Percentiles rank a stretch among this genome's conserved stretches.
phyloP scores from a whole-genome alignment of 2,797 vertebrate genomes.

The Sebastes kiyomatsui region DNA sequence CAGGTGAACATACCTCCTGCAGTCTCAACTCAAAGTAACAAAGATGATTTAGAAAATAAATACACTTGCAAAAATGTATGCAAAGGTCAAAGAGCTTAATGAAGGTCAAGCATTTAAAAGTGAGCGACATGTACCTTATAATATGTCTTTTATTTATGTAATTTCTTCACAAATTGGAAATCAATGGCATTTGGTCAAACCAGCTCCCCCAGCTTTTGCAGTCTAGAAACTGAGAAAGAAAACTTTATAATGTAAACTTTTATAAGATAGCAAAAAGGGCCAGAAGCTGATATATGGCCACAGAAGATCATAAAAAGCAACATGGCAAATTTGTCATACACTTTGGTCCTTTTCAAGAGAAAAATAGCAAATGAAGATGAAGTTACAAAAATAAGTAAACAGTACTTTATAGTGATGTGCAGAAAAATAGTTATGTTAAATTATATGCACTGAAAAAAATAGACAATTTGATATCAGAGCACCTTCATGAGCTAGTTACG shows the following conservation, averaged over 20 bases:
- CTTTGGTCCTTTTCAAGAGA: constrained; percentile 41
- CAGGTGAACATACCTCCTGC: neutral
- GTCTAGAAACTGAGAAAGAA: constrained; percentile 49
- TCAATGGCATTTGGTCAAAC: constrained; percentile 58
- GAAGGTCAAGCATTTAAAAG: constrained; percentile 7
- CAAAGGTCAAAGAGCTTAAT: neutral
- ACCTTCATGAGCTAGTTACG: constrained; percentile 40
- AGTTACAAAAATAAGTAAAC: constrained; percentile 40
- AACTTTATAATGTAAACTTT: constrained; percentile 51
- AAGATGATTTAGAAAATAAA: neutral
- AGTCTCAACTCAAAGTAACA: neutral
- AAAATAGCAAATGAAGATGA: constrained; percentile 4
- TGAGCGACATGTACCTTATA: constrained; percentile 23
- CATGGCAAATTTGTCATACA: constrained; percentile 22
- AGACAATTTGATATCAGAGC: constrained; percentile 46
- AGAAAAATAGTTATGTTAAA: constrained; percentile 15
- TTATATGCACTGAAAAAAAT: constrained; percentile 41
- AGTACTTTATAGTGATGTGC: neutral
- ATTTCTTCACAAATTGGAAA: constrained; percentile 70
- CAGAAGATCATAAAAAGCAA: constrained; percentile 31
- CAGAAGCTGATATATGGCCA: constrained; percentile 32
- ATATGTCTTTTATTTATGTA: constrained; percentile 75
- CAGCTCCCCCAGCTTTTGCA: constrained; percentile 65
- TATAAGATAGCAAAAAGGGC: constrained; percentile 28
- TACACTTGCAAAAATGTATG: neutral